Conservation (phyloP, 2,113 vertebrate species). For the Dolichallabes microphthalmus region DNA sequence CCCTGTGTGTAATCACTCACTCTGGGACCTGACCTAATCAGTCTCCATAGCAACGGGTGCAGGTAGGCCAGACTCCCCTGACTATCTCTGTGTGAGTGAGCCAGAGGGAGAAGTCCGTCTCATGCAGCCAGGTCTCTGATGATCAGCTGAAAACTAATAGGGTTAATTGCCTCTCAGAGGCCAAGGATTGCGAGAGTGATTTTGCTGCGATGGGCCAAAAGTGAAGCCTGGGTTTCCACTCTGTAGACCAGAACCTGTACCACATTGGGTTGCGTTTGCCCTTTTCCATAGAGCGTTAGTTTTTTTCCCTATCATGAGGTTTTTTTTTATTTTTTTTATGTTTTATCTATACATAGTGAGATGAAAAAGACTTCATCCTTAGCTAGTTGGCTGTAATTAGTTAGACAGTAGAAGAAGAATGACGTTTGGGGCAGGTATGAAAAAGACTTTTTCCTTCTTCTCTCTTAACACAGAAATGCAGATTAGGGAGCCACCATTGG, state of each 20-base stretch:
- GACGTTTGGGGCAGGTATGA: not conserved
- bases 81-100: not conserved
- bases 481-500: no score
- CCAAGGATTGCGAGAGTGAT: constrained; percentile 58
- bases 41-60: constrained; percentile 53
- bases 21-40: constrained; percentile 46
- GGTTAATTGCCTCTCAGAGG: constrained; percentile 71
- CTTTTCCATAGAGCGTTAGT: not conserved
- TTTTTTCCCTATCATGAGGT: not conserved
- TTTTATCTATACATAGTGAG: constrained; percentile 21
- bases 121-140: constrained; percentile 62
- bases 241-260: not conserved
- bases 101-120: constrained; percentile 29
- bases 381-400: constrained; percentile 17
- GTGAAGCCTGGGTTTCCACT: constrained; percentile 3
- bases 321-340: constrained; percentile 8
- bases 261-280: not conserved
- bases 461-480: not conserved
- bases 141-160: constrained; percentile 61
- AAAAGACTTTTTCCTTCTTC: not conserved
- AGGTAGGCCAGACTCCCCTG: constrained; percentile 24
- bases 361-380: constrained; percentile 9
- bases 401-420: constrained; percentile 2
- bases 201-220: constrained; percentile 48
- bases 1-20: constrained; percentile 49